Base-by-base conservation (phyloP, 2,797 vertebrate species). In the Chanos chanos region DNA sequence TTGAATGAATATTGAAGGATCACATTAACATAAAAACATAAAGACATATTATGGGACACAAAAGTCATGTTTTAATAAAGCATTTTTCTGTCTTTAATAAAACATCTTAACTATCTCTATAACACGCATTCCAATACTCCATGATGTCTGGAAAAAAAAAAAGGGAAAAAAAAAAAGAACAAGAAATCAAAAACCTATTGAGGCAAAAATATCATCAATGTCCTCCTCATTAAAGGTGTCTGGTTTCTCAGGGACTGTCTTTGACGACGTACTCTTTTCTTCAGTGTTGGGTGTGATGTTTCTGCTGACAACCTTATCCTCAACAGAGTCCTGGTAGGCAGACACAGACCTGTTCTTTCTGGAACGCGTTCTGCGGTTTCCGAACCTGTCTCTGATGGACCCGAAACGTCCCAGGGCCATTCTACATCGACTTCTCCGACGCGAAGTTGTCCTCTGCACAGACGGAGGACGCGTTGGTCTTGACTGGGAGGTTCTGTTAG, bases 161-260 rank as follows among this genome's bases (percentile, higher is more conserved):
- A n/a, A n/a, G n/a, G n/a, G n/a, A n/a, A n/a, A n/a, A n/a, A 3
- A 22, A 12, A 45, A 45, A 9, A 13, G 19, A 47, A 22, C 2
- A 30, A 25, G 41, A 21, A 21, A 33, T 87, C 71, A 89, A 22
- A 85, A 77, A 18, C 81, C 86, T 6, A 74, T 30, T 2, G 71
- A 77, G 6, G 84, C 72, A 73, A 90, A 90, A 61, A 90, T 89
- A 56, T 86, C 73, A 79, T 90, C 89, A 3, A 89, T 90, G 51
- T 88, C 86, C 66, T 87, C 67, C 0, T 16, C 13, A 0, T 4
- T 10, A 2, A 27, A 34, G 12, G 5, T 2, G 12, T 10, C 16
- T 1, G 49, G 5, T 40, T 58, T 47, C 45, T 21, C 54, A 40
- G 36, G 25, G 2, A 16, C 15, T 1, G 1, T 15, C 45, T 65